Evolutionary conservation across 2,797 vertebrate genomes (phyloP).

Genomic region (Sandelia bainsii): DNA sequence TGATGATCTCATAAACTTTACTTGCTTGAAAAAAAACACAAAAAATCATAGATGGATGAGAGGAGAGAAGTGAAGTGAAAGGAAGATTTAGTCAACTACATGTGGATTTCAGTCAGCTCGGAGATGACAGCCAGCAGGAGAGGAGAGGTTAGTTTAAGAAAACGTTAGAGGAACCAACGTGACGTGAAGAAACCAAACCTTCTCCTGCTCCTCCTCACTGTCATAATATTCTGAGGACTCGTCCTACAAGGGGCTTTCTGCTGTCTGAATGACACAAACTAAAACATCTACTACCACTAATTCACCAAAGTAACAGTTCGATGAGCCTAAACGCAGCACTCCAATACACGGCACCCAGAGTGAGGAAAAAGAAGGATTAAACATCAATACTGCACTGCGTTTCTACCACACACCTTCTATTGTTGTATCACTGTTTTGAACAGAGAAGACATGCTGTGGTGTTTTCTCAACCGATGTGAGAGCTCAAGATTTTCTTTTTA

Average conservation of each 20-base stretch:
- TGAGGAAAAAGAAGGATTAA: background rate
- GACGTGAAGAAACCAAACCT: conserved; percentile 56
- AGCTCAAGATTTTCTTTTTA: background rate
- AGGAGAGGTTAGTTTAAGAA: conserved; percentile 16
- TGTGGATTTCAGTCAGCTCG: conserved; percentile 4
- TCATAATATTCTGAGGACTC: conserved; percentile 63
- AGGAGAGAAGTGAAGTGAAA: background rate
- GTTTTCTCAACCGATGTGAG: background rate
- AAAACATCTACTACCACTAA: background rate
- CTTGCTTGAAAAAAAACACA: background rate
- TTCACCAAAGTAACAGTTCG: background rate
- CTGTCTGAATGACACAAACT: background rate
- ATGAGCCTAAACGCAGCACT: background rate
- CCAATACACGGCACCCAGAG: too few relatives aligned
- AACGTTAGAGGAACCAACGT: too few relatives aligned
- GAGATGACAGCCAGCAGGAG: conserved; percentile 36
- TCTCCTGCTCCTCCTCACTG: conserved; percentile 68
- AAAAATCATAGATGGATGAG: background rate
- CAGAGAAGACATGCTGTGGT: background rate
- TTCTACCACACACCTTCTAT: too few relatives aligned
- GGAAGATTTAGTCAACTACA: background rate
- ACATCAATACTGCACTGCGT: background rate
- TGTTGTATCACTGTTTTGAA: background rate
- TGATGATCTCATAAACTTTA: background rate
- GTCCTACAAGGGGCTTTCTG: conserved; percentile 48